Percentiles rank a stretch among this genome's conserved stretches.
These are phyloP conservation scores for Channa argus DNA, from an alignment of 2,113 vertebrate genomes.

Conservation along the genomic window DNA sequence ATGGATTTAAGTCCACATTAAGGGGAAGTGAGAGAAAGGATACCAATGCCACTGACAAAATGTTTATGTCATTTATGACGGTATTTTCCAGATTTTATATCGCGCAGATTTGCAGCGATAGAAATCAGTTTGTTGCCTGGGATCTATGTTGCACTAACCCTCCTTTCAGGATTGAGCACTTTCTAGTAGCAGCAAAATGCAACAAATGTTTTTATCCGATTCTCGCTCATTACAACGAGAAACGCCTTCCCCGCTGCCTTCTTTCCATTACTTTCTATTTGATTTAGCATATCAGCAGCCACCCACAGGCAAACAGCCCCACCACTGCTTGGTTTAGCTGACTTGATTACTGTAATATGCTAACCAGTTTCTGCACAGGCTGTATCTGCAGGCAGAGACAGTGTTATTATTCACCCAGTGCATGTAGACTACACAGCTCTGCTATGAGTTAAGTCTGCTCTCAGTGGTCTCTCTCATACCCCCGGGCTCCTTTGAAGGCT, in stretches of 20 bases:
- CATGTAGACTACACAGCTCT: slow-evolving; percentile 21
- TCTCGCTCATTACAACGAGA: slow-evolving; percentile 59
- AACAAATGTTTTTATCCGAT: slow-evolving; percentile 67
- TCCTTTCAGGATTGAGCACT: slow-evolving; percentile 21
- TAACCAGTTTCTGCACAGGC: slow-evolving; percentile 50
- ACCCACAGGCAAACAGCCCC: slow-evolving; percentile 58
- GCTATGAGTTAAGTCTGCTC: slow-evolving; percentile 21
- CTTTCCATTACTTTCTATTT: slow-evolving; percentile 74
- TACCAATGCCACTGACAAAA: too few relatives aligned
- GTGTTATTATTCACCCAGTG: slow-evolving; percentile 43
- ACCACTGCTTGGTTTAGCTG: slow-evolving; percentile 36
- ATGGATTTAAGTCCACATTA: too few relatives aligned
- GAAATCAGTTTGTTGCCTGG: not conserved
- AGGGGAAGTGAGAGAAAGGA: too few relatives aligned
- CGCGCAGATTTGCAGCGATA: not conserved
- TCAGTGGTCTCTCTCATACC: not conserved
- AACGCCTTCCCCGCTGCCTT: slow-evolving; percentile 51
- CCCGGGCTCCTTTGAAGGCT: slow-evolving; percentile 6
- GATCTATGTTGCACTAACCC: not conserved
- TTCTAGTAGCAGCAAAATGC: slow-evolving; percentile 44
- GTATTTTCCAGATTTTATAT: not conserved
- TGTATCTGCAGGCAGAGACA: slow-evolving; percentile 32
- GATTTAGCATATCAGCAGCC: slow-evolving; percentile 69
- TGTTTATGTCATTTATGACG: too few relatives aligned
- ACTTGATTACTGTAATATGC: slow-evolving; percentile 67